phyloP scores from a whole-genome alignment of 2,888 invertebrate genomes.

The Andrena bicolor region DNA sequence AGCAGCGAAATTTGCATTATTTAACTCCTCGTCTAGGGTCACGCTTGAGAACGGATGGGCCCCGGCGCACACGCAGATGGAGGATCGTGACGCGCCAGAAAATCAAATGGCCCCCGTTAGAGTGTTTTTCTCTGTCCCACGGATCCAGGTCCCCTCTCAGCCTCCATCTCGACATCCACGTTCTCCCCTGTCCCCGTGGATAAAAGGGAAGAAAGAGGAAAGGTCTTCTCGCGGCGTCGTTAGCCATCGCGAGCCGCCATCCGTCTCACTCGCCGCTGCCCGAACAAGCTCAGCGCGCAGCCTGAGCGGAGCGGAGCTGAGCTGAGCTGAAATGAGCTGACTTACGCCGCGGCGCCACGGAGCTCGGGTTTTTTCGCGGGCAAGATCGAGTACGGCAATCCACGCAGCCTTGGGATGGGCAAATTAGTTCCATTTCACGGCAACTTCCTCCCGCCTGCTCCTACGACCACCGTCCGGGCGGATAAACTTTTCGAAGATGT shows the following conservation, averaged over 20 bases:
- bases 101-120: constrained; percentile 73
- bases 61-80: not conserved
- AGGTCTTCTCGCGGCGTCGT: constrained; percentile 19
- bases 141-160: constrained; percentile 9
- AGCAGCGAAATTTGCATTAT: constrained; percentile 29
- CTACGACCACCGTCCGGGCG: constrained; percentile 16
- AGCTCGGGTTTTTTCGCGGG: constrained; percentile 28
- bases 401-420: constrained; percentile 25
- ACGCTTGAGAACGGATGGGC: constrained; percentile 12
- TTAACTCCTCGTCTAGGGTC: constrained; percentile 25
- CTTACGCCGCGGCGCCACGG: constrained; percentile 19
- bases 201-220: not conserved
- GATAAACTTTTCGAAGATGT: constrained; percentile 51
- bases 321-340: constrained; percentile 9
- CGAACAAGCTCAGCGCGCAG: constrained; percentile 40
- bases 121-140: constrained; percentile 62
- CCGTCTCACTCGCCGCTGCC: constrained; percentile 59
- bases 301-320: constrained; percentile 1
- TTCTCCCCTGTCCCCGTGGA: not conserved
- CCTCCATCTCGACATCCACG: constrained; percentile 1
- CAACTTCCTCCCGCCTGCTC: constrained; percentile 48
- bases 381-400: constrained; percentile 63
- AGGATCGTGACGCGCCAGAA: constrained; percentile 29
- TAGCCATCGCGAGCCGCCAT: constrained; percentile 48
- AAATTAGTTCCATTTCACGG: constrained; percentile 69